A percentile compares a stretch with the other conserved stretches of the same genome.
These are phyloP conservation scores for Nasonia giraulti DNA, from an alignment of 1,140 invertebrate genomes.

Conservation along the genomic window DNA sequence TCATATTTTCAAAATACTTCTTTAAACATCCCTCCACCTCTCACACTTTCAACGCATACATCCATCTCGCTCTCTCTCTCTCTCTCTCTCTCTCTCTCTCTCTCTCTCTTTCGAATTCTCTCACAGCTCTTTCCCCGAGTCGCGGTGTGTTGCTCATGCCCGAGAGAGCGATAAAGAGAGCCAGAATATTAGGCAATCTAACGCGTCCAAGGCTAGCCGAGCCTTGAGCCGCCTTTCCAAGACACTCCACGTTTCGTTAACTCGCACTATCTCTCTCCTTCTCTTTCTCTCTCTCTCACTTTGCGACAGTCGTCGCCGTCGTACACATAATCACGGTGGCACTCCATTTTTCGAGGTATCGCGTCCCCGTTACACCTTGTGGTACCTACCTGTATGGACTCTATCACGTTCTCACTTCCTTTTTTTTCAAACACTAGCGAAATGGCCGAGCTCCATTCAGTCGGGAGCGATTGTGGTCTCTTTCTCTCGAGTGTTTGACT, in stretches of 20 bases:
- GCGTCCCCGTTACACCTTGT: neutral
- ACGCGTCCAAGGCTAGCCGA: constrained; percentile 73
- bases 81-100: constrained; percentile 42
- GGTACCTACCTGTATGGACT: neutral
- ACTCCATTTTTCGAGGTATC: neutral
- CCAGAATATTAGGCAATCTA: constrained; percentile 74
- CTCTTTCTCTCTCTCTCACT: neutral
- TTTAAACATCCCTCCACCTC: neutral
- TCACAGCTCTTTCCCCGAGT: constrained; percentile 26
- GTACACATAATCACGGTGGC: neutral
- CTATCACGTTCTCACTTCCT: neutral
- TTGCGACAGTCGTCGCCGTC: neutral
- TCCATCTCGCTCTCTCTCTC: constrained; percentile 53
- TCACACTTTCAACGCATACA: constrained; percentile 56
- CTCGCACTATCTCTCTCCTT: constrained; percentile 51
- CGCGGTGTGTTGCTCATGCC: constrained; percentile 39
- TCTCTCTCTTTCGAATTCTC: neutral
- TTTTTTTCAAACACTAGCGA: neutral
- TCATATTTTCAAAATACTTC: no score
- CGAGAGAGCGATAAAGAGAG: constrained; percentile 56
- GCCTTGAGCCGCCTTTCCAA: constrained; percentile 74
- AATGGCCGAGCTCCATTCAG: constrained; percentile 13
- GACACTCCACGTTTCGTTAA: constrained; percentile 64
- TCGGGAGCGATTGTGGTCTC: neutral
- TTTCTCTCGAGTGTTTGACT: neutral